Evolutionary conservation across 2,113 vertebrate genomes (phyloP), one percentile per base, ranked within the genome.

Genomic region (Eidolon helvum): DNA sequence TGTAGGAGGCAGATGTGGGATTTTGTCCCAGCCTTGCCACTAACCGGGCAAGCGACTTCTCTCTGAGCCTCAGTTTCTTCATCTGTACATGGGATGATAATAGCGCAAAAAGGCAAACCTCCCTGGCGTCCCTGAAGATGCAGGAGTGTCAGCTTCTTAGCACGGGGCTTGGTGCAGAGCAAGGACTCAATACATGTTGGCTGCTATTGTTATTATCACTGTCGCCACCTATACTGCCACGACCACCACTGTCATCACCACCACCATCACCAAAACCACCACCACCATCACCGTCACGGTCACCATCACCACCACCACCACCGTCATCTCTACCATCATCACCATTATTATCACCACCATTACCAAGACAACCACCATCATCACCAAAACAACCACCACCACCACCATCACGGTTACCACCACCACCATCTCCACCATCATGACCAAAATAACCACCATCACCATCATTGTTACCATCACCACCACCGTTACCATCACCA

Each of bases 211-310:
- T 5, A n/a, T 19, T 40, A 16, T 40, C 45, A 45, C 45, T 45
- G 45, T 45, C 45, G 1, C 45, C 45, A 45, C 45, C 45, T 45
- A 10, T 45, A 45, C 45, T 10, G 3, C 0, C 45, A 10, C 0
- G 33, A 24, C 22, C 57, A 59, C 5, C 35, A 68, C 0, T 7
- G 24, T 0, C 28, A 38, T 0, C 26, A 10, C 0, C 38, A 30
- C 0, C 30, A 61, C 0, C n/a, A 33, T 0, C n/a, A 57, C 0
- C 10, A 30, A 43, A 43, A 43, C 40, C 40, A 63, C 7, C 5
- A 35, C 4, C 7, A 30, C 0, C 5, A 33, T 0, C 0, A 30
- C 0, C 1, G 38, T 0, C 26, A 43, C 0, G 10, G 12, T 12
- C 45, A 48, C 2, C 57, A 38, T 0, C 35, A 40, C 5, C 45